Evolutionary conservation across 1,140 invertebrate species (phyloP), one percentile per base, ranked within the genome.

Genomic region (Temnothorax longispinosus): DNA sequence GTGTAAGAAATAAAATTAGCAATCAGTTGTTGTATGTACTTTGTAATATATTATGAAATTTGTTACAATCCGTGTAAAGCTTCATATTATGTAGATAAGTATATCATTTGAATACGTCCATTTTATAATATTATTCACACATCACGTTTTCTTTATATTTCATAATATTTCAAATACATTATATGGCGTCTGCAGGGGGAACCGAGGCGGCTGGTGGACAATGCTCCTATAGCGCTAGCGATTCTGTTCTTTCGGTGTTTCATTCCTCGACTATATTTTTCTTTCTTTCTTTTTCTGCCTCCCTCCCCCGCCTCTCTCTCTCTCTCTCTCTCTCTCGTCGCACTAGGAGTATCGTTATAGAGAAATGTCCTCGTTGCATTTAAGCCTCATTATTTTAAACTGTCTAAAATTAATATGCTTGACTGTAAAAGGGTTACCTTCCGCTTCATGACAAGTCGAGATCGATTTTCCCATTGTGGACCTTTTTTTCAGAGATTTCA

Each of bases 131-230:
- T 64, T 38, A 65, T 65, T 38, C 18, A 10, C 18, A 10, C 1
- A 38, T 64, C 13, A 4, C 1, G 27, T 32, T 10, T 35, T 38
- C 8, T 64, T 65, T 65, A 65, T n/a, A 38, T 64, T 38, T 65
- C 2, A 38, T 38, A 41, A 65, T 65, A 65, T 65, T 18, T 65
- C 35, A 65, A 65, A 8, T n/a, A 65, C 35, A 38, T 38, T 35
- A 38, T n/a, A n/a, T n/a, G 64, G 64, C 44, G 92, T 78, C 86
- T 86, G 81, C 52, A 64, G 76, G 82, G 84, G 75, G 88, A 90
- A 67, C 58, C 82, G 77, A 92, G 87, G 90, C 86, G 89, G 90
- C 91, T 92, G 92, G 91, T 92, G 92, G 92, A 92, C 92, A 92
- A 92, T 93, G 90, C 91, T 92, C 87, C 77, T 89, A 90, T 89